Evolutionary conservation across 2,888 invertebrate genomes (phyloP), one percentile per base, ranked within the genome.

Genomic region (Tetheella fluctuosa): DNA sequence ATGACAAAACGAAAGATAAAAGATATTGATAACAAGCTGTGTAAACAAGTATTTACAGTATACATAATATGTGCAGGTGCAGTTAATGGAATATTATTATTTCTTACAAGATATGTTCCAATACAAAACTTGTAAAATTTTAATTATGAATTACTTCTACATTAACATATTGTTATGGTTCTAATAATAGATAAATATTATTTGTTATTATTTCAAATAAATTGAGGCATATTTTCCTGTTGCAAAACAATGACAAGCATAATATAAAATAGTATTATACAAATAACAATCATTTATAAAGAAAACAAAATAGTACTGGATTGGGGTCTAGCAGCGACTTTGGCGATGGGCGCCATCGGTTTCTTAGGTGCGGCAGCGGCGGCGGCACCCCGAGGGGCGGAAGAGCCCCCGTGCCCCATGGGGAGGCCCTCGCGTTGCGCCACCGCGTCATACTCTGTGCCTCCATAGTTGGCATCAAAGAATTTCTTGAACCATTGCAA

Each of bases 401-500:
- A 92, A 64, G 93, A 90, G 69, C 96, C 95, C 75, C 96, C 97
- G 83, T 95, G 95, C 76, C 97, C 98, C 96, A 98, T 96, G 60
- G 95, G 94, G 84, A 97, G 96, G 77, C 98, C 97, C 81, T 96
- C 97, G 76, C 99, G 95, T 83, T 97, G 96, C 70, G 95, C 95
- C 82, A 97, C 91, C 62, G 99, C 97, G 93, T 99, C 98, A 92
- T 99, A 99, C 71, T 98, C 98, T 83, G 95, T 94, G 86, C 98
- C 98, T 90, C 97, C 96, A 94, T 98, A 99, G 95, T 99, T 99
- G 81, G 99, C 99, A 94, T 99, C 99, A 94, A 99, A 99, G 94
- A 99, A 99, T 93, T 99, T 98, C 95, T 99, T 99, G 95, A 99
- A 99, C 99, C 99, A 99, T 94, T 99, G 99, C 81, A 99, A 96